Percentiles rank a stretch among this genome's conserved stretches.
These are phyloP conservation scores for Rhynchotus rufescens DNA, from an alignment of 2,797 vertebrate species.

Conservation along the genomic window DNA sequence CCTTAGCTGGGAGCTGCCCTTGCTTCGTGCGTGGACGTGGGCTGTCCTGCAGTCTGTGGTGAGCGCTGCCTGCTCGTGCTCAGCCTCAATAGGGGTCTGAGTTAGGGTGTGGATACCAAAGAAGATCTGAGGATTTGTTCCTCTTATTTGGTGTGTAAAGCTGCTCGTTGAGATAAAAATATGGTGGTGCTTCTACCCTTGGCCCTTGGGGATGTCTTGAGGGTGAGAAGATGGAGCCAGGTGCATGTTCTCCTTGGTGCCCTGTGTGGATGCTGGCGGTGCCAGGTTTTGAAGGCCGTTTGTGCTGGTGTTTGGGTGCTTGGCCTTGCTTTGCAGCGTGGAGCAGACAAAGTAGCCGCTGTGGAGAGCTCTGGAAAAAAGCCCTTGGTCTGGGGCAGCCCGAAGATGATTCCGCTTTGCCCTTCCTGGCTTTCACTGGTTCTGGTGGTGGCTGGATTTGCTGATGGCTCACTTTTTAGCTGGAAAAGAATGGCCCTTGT, in stretches of 20 bases:
- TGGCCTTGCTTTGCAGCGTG: background rate
- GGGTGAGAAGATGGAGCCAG: background rate
- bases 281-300: accelerated
- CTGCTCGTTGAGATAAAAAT: background rate
- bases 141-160: background rate
- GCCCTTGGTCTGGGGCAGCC: background rate
- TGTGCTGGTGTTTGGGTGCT: background rate
- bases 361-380: accelerated
- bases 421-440: constrained; percentile 74
- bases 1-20: constrained; percentile 10
- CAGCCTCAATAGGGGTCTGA: background rate
- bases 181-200: background rate
- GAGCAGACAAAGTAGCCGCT: background rate
- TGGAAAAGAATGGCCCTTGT: constrained; percentile 50
- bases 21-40: background rate
- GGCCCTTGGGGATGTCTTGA: background rate
- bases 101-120: background rate
- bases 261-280: background rate
- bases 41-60: background rate
- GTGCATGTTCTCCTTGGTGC: background rate
- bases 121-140: background rate
- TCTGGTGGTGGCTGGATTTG: constrained; percentile 80
- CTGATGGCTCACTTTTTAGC: constrained; percentile 83
- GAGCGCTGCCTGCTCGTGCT: background rate
- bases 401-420: background rate